Base-by-base conservation (phyloP, 2,113 vertebrate species). In the Athene cunicularia region DNA sequence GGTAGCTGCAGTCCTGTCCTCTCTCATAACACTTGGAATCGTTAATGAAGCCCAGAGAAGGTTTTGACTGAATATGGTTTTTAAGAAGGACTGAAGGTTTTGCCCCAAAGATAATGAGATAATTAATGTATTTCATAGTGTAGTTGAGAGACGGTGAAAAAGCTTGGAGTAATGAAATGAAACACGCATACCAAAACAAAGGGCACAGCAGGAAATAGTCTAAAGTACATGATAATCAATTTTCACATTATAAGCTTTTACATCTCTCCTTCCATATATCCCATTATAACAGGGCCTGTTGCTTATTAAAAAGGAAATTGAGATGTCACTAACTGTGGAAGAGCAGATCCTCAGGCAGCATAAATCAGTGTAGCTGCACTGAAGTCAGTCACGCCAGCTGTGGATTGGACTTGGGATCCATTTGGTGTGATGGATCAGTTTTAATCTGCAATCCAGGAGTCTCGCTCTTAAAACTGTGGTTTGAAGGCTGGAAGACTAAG, bases 211-310 rank as follows among this genome's bases (percentile, higher is more conserved):
- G 93, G 94, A 97, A 90, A 86, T 80, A 95, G 68, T 86, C 86
- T 91, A 64, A 94, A 97, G 94, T 95, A 96, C 89, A 86, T 74
- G 87, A 79, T 93, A 94, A 96, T 95, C 95, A 96, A 73, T 96
- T 96, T 97, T 97, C 95, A 90, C 95, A 93, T 97, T 91, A 93
- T 91, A 88, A 80, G 89, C 71, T 96, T 97, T 90, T 95, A 91
- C 77, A 83, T 93, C 79, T 91, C 70, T 94, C 87, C 59, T 96
- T 96, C 93, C 49, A 77, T 88, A 95, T 76, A 91, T 92, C 67
- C 91, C 66, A 81, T 95, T 96, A 76, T 86, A 95, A 37, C 9
- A 64, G 53, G 63, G 63, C 71, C 81, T 94, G 75, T 95, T 93
- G 87, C 79, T 95, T 90, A 90, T 96, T 95, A 90, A 89, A 95